Conservation (phyloP, 1,140 invertebrate species). For the Argopecten irradians region DNA sequence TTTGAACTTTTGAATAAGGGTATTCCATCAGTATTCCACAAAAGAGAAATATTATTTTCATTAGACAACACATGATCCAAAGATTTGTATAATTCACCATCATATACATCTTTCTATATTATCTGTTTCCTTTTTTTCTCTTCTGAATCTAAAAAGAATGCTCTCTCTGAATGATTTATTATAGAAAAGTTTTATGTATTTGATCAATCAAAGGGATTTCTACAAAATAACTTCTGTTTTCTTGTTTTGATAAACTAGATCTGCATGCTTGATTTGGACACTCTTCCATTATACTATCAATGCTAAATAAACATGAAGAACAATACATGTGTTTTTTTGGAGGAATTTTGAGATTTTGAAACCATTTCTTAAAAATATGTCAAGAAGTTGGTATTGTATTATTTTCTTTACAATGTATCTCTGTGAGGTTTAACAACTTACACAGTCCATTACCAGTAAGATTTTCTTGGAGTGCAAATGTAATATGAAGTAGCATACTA, state of each 20-base stretch:
- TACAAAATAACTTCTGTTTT: constrained; percentile 29
- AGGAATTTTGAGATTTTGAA: constrained; percentile 27
- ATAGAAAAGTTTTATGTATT: too few relatives aligned
- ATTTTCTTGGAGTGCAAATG: constrained; percentile 30
- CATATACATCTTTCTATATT: constrained; percentile 31
- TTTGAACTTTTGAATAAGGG: constrained; percentile 41
- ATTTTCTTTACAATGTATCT: constrained; percentile 29
- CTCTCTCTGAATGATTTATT: constrained; percentile 28
- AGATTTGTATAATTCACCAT: constrained; percentile 29
- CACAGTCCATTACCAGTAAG: constrained; percentile 25
- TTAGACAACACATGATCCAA: background rate
- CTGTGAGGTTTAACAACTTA: background rate
- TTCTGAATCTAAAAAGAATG: constrained; percentile 23
- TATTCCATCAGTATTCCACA: constrained; percentile 34
- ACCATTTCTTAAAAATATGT: constrained; percentile 35
- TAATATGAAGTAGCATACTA: constrained; percentile 38
- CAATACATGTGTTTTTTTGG: constrained; percentile 43
- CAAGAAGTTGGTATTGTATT: constrained; percentile 29
- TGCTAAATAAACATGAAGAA: constrained; percentile 8
- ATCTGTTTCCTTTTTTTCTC: background rate
- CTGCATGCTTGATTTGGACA: constrained; percentile 37
- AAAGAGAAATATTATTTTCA: background rate
- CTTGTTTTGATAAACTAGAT: background rate
- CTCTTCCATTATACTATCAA: background rate
- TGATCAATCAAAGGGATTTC: constrained; percentile 4